These are phyloP conservation scores for Eulemur macaco DNA, from an alignment of 2,113 vertebrate species.

Conservation along the genomic window DNA sequence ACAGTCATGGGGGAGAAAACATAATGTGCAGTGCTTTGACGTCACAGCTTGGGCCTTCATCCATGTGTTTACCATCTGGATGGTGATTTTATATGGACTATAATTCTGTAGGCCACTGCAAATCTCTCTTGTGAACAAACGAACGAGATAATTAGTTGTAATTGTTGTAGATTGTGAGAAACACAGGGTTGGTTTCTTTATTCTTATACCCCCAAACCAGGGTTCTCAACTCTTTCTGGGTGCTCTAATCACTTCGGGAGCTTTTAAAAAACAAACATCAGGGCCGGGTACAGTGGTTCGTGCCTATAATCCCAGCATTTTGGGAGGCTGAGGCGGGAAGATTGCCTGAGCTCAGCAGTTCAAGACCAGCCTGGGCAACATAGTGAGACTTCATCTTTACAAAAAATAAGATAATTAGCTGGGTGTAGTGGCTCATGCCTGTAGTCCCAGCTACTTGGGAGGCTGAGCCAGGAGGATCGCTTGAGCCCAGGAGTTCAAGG, in stretches of 20 bases:
- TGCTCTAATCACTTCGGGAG: neutral
- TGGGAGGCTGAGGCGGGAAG: too few species aligned
- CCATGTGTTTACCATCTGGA: neutral
- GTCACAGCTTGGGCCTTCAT: neutral
- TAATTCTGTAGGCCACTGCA: neutral
- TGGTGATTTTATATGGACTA: neutral
- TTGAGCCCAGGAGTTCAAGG: too few species aligned
- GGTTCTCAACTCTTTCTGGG: neutral
- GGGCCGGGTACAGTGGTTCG: too few species aligned
- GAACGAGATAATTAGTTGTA: neutral
- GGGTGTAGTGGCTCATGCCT: too few species aligned
- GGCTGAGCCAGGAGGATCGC: too few species aligned
- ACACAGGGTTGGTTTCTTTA: neutral
- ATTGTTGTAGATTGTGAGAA: neutral
- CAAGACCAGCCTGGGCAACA: too few species aligned
- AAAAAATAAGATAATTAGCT: too few species aligned
- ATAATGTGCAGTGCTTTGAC: accelerated
- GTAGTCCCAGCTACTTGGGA: too few species aligned
- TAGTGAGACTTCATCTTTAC: too few species aligned
- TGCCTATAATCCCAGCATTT: too few species aligned
- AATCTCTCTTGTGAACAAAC: neutral
- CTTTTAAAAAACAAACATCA: neutral
- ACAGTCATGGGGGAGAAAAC: neutral
- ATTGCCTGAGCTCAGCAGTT: too few species aligned
- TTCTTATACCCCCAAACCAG: neutral